A percentile compares a stretch with the other conserved stretches of the same genome.
These are phyloP conservation scores for Tragelaphus oryx DNA, from an alignment of 2,797 vertebrate species.

Conservation along the genomic window DNA sequence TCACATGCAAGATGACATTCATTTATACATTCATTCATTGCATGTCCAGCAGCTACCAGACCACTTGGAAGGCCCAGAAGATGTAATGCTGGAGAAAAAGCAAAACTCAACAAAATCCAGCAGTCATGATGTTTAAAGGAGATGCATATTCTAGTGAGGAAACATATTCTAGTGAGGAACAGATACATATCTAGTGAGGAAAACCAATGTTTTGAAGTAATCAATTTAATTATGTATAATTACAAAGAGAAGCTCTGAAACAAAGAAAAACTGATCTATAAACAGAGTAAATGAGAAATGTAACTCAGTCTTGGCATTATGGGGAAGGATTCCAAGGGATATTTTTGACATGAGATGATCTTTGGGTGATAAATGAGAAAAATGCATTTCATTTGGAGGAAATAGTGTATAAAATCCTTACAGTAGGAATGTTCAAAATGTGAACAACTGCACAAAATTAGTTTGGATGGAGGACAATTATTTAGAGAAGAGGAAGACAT, in stretches of 20 bases:
- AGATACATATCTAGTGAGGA: not conserved
- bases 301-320: not conserved
- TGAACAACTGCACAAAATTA: not conserved
- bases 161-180: not conserved
- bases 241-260: not conserved
- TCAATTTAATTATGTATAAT: not conserved
- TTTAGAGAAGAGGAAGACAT: not conserved
- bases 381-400: not conserved
- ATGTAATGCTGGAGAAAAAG: not conserved
- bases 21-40: not conserved
- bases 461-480: not conserved
- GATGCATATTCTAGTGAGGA: not conserved
- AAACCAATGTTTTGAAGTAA: not conserved
- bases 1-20: not conserved
- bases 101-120: not conserved
- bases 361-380: not conserved
- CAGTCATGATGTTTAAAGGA: not conserved
- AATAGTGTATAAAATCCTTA: not conserved
- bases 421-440: not conserved
- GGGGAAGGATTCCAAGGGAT: not conserved
- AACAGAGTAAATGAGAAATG: not conserved
- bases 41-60: not conserved
- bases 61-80: not conserved
- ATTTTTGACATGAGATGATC: not conserved
- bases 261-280: not conserved